Evolutionary conservation across 2,888 invertebrate genomes (phyloP).

Genomic region (Anticlea derivata): DNA sequence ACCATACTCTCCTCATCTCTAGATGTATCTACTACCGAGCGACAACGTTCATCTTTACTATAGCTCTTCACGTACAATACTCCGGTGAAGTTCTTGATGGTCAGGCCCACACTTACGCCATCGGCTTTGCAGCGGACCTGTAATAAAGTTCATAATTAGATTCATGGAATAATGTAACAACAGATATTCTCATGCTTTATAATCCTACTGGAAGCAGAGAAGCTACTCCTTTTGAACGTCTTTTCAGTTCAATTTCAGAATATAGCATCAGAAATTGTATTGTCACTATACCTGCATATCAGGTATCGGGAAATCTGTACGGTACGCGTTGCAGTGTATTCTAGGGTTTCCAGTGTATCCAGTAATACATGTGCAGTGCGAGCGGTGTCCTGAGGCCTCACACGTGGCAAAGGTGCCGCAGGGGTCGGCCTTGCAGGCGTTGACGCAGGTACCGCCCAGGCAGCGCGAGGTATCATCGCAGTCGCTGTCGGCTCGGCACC

Average conservation of each 20-base stretch:
- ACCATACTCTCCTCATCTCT: conserved; percentile 87
- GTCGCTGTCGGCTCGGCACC: conserved; percentile 88
- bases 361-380: conserved; percentile 89
- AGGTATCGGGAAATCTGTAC: conserved; percentile 93
- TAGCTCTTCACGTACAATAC: conserved; percentile 97
- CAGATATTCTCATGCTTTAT: no score
- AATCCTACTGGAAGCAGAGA: no score
- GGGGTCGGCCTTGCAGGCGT: conserved; percentile 89
- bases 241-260: no score
- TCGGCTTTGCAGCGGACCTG: conserved; percentile 94
- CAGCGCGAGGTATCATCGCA: conserved; percentile 91
- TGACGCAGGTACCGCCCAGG: conserved; percentile 89
- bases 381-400: conserved; percentile 89
- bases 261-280: no score
- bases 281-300: conserved; percentile 86
- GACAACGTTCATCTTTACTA: conserved; percentile 95
- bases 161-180: no score
- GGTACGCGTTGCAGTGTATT: conserved; percentile 87
- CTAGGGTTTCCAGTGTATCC: conserved; percentile 91
- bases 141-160: conserved; percentile 11
- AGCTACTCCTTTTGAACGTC: no score
- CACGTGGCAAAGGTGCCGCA: conserved; percentile 92
- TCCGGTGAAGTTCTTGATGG: conserved; percentile 93
- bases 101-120: conserved; percentile 93
- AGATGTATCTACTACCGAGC: conserved; percentile 90